phyloP scores from a whole-genome alignment of 2,888 invertebrate species.

The Netelia virgata region DNA sequence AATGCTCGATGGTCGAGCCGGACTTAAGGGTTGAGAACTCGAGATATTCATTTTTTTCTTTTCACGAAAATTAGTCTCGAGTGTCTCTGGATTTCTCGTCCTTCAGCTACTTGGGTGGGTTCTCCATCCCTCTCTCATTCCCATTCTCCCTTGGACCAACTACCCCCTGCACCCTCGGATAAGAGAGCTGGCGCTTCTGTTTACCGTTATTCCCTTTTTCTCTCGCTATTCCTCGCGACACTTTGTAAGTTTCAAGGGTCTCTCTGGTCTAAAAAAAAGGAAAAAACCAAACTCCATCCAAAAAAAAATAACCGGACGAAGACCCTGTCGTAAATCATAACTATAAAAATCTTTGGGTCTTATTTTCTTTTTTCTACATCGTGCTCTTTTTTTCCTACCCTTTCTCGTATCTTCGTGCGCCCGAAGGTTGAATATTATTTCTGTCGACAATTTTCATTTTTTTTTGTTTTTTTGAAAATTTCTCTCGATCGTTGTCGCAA shows the following conservation, averaged over 20 bases:
- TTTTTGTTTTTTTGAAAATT: neutral
- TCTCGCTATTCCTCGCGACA: slow-evolving; percentile 60
- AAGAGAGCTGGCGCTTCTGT: slow-evolving; percentile 73
- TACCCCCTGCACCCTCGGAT: slow-evolving; percentile 54
- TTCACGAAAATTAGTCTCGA: slow-evolving; percentile 48
- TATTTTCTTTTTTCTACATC: slow-evolving; percentile 1
- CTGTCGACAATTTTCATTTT: neutral
- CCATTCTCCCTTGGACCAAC: slow-evolving; percentile 35
- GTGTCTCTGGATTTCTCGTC: slow-evolving; percentile 35
- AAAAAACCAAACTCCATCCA: slow-evolving; percentile 30
- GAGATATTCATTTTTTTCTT: slow-evolving; percentile 36
- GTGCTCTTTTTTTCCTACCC: neutral
- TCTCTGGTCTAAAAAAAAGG: slow-evolving; percentile 9
- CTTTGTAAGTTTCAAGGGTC: slow-evolving; percentile 60
- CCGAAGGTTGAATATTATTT: neutral
- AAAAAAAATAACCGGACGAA: slow-evolving; percentile 28
- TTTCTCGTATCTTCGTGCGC: neutral
- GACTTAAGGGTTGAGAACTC: slow-evolving; percentile 77
- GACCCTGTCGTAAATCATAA: slow-evolving; percentile 56
- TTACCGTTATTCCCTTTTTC: slow-evolving; percentile 76
- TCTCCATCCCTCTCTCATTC: slow-evolving; percentile 29
- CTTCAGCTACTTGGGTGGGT: slow-evolving; percentile 56
- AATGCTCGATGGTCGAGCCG: slow-evolving; percentile 45
- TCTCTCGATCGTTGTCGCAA: neutral
- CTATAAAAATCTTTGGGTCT: slow-evolving; percentile 29